Evolutionary conservation across 1,140 invertebrate species (phyloP), one percentile per base, ranked within the genome.

Genomic region (Drosophila orena): DNA sequence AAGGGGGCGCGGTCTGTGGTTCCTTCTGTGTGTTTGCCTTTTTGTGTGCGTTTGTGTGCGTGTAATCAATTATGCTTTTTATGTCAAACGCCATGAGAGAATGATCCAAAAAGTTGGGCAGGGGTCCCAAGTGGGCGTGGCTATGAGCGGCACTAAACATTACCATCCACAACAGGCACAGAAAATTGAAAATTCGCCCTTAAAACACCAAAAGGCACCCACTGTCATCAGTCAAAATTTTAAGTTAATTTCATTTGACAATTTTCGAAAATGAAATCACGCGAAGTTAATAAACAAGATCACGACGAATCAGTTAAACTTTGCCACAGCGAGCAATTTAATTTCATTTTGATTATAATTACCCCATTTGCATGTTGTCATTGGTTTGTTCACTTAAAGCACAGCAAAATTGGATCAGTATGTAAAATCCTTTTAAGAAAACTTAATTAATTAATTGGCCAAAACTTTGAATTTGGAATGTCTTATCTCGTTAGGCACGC

Each of bases 41-140:
- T 38, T 38, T 14, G 8, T 38, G 24, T 38, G 15, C 57, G 44
- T 49, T 35, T 66, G 37, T 38, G 44, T 65, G 60, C 68, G 62
- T 77, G 81, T 78, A 81, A 86, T 86, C 83, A 86, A 86, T 86
- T 88, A 86, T 81, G 83, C 78, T 86, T 85, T 86, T 86, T 81
- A 81, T 80, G 73, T 70, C 68, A 77, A 74, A 65, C 61, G 77
- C 68, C 66, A 81, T 57, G 49, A 53, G 47, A 53, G 49, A 73
- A 68, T 50, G 46, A 46, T 46, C 38, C 66, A 49, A 42, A 35
- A 14, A 14, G 4, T 2, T 1, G 14, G 14, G 12, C 1, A 12
- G 12, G 24, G 17, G 14, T 30, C 37, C 43, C 4, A 35, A 61
- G n/a, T 42, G 50, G 52, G 44, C 53, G 44, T 35, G 44, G 57